A percentile compares a stretch with the other conserved stretches of the same genome.
These are phyloP conservation scores for Shargacucullia verbasci DNA, from an alignment of 2,888 invertebrate genomes.

Conservation along the genomic window DNA sequence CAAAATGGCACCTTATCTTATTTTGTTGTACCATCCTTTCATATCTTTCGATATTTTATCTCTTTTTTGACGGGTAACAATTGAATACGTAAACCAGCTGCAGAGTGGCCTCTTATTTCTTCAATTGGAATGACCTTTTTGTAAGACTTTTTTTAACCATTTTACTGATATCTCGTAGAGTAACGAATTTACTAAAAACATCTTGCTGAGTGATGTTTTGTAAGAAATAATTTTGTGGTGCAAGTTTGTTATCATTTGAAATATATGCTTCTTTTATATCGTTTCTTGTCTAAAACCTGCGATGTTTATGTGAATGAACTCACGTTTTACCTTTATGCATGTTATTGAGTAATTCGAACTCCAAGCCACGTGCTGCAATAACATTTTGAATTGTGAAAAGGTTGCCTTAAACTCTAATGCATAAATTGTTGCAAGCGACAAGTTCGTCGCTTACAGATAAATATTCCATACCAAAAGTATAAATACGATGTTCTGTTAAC, in stretches of 20 bases:
- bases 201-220: conserved; percentile 17
- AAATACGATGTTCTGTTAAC: not conserved
- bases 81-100: conserved; percentile 2
- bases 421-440: conserved; percentile 19
- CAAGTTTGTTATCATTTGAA: conserved; percentile 4
- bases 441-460: conserved; percentile 4
- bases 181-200: conserved; percentile 23
- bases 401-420: conserved; percentile 20
- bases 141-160: conserved; percentile 17
- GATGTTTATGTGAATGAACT: conserved; percentile 15
- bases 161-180: conserved; percentile 4
- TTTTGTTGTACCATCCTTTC: no score
- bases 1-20: not conserved
- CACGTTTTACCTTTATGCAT: conserved; percentile 29
- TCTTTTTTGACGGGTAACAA: conserved; percentile 12
- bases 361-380: conserved; percentile 34
- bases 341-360: conserved; percentile 41
- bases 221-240: conserved; percentile 12
- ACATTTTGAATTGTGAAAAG: conserved; percentile 35
- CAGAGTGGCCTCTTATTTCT: conserved; percentile 11
- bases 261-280: conserved; percentile 12
- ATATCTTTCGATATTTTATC: no score
- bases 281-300: not conserved
- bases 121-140: conserved; percentile 9
- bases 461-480: conserved; percentile 1